Conservation (phyloP, 2,797 vertebrate species). For the Odontamblyopus rebecca region DNA sequence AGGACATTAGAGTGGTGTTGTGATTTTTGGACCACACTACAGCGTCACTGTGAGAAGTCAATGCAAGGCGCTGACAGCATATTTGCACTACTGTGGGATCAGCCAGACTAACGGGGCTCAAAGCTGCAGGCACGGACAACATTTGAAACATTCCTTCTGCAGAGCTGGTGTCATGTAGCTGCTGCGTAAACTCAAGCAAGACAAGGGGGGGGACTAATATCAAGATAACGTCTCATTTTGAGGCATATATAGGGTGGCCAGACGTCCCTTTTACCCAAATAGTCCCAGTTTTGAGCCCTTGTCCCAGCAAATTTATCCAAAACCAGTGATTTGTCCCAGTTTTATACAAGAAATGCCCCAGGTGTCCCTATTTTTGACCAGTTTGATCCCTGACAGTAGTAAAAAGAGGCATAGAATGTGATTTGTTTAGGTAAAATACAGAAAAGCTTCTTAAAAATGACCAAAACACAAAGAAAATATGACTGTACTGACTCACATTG, state of each 20-base stretch:
- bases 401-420: too few relatives aligned
- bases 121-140: conserved; percentile 38
- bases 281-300: too few relatives aligned
- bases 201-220: conserved; percentile 13
- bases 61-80: conserved; percentile 33
- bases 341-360: too few relatives aligned
- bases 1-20: background rate
- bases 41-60: conserved; percentile 15
- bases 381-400: too few relatives aligned
- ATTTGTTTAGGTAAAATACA: too few relatives aligned
- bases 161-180: conserved; percentile 24
- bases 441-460: too few relatives aligned
- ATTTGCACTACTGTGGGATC: conserved; percentile 41
- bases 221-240: background rate
- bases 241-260: background rate
- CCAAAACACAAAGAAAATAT: too few relatives aligned
- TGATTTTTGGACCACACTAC: background rate
- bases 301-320: too few relatives aligned
- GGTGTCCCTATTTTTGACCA: too few relatives aligned
- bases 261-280: too few relatives aligned
- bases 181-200: conserved; percentile 16
- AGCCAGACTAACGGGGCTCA: conserved; percentile 25
- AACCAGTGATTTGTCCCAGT: too few relatives aligned
- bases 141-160: conserved; percentile 39
- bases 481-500: too few relatives aligned